Base-by-base conservation (phyloP, 2,888 invertebrate genomes). In the Leucoptera coffeella region DNA sequence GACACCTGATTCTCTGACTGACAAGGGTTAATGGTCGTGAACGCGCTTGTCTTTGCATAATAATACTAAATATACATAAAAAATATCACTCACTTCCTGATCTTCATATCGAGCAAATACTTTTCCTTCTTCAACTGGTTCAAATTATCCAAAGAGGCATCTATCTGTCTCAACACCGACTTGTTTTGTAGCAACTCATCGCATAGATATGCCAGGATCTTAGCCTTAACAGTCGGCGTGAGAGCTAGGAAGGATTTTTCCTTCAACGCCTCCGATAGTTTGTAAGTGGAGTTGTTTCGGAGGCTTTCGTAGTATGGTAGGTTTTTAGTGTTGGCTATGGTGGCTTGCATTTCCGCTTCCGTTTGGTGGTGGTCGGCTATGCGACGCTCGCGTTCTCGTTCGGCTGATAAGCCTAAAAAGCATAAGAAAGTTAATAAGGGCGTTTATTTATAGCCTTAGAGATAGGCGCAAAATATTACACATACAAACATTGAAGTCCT, bases 161-260 rank as follows among this genome's bases (percentile, higher is more conserved):
- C 96, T 29, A 96, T 85, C 56, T 95, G 94, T 15, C 86, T 76
- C 42, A 89, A 73, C 36, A 95, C 87, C 7, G 88, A 81, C 59
- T 93, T 92, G 56, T 93, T 94, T 59, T 92, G 89, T 23, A 96
- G 74, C 38, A 97, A 73, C 55, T 97, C 95, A 58, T 96, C 91
- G 64, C 95, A 95, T 14, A 96, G 75, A 64, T 87, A 93, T 2
- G 90, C 88, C 25, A 96, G 60, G 43, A 95, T 87, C 35, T 85
- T 14, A 1, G 92, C 85, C 52, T 96, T 96, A 37, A 83, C 80
- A 0, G 87, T 85, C 2, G 93, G 80, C 48, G 81, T 85, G 3
- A 96, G 67, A 0, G 92, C 82, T 30, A 91, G 77, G 65, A 91
- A 93, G 0, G 94, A 89, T 36, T 83, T 84, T 50, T 85, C 83